These are phyloP conservation scores for Dendrolimus pini DNA, from an alignment of 2,888 invertebrate genomes.

Conservation along the genomic window DNA sequence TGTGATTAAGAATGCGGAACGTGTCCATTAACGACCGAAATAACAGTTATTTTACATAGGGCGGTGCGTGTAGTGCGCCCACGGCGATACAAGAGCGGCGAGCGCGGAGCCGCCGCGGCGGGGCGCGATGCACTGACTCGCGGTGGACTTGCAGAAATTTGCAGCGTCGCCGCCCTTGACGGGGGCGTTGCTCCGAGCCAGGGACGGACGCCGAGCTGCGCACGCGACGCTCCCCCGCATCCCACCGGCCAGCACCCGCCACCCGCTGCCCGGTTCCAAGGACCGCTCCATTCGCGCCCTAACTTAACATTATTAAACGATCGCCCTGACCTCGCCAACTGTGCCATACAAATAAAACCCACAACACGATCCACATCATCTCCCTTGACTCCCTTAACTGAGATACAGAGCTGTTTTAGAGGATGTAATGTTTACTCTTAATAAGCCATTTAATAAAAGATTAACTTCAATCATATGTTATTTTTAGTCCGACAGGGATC, in stretches of 20 bases:
- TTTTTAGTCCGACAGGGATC: conserved; percentile 55
- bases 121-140: conserved; percentile 73
- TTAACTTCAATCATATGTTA: conserved; percentile 40
- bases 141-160: conserved; percentile 74
- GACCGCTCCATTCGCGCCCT: conserved; percentile 15
- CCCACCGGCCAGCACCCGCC: conserved; percentile 37
- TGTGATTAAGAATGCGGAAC: conserved; percentile 66
- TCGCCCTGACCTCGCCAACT: conserved; percentile 17
- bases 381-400: too few relatives aligned
- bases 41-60: conserved; percentile 71
- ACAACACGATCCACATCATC: conserved; percentile 3
- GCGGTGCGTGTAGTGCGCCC: conserved; percentile 48
- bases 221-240: conserved; percentile 68
- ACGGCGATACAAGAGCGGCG: conserved; percentile 46
- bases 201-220: conserved; percentile 69
- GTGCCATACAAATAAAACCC: conserved; percentile 11
- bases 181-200: conserved; percentile 75
- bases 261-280: conserved; percentile 19
- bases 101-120: conserved; percentile 73
- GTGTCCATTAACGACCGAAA: conserved; percentile 69
- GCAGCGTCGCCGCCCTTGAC: conserved; percentile 76
- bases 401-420: too few relatives aligned
- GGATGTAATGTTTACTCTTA: too few relatives aligned
- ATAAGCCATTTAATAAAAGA: conserved; percentile 18
- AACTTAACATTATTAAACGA: conserved; percentile 24